Conservation (phyloP, 2,888 invertebrate species). For the Lycaena phlaeas region DNA sequence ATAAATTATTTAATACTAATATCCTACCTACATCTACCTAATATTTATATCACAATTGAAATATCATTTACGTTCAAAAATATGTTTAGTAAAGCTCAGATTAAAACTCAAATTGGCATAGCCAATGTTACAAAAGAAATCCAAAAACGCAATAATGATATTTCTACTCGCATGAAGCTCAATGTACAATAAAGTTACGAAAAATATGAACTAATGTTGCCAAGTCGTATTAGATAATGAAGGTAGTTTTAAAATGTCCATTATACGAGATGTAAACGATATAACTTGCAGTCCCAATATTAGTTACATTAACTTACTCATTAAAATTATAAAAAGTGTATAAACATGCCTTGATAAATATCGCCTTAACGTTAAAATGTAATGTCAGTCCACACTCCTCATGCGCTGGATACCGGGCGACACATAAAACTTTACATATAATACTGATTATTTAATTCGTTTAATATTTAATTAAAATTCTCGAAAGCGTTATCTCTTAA, state of each 20-base stretch:
- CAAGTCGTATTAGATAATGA: neutral
- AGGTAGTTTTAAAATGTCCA: neutral
- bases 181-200: neutral
- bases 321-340: constrained; percentile 33
- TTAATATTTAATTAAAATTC: constrained; percentile 74
- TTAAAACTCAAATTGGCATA: constrained; percentile 9
- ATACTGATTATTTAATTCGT: constrained; percentile 73
- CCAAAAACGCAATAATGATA: neutral
- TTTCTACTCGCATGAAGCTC: neutral
- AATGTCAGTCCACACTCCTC: constrained; percentile 48
- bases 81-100: constrained; percentile 47
- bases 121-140: neutral
- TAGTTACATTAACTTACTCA: constrained; percentile 28
- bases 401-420: constrained; percentile 50
- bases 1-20: neutral
- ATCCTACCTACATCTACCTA: constrained; percentile 9
- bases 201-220: neutral
- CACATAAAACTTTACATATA: constrained; percentile 66
- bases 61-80: constrained; percentile 59
- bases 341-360: constrained; percentile 33
- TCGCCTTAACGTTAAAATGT: constrained; percentile 32
- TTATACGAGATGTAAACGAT: constrained; percentile 11
- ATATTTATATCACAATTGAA: constrained; percentile 67
- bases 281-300: constrained; percentile 35
- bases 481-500: constrained; percentile 68